phyloP scores from a whole-genome alignment of 1,140 invertebrate genomes.

The Camponotus vicinus region DNA sequence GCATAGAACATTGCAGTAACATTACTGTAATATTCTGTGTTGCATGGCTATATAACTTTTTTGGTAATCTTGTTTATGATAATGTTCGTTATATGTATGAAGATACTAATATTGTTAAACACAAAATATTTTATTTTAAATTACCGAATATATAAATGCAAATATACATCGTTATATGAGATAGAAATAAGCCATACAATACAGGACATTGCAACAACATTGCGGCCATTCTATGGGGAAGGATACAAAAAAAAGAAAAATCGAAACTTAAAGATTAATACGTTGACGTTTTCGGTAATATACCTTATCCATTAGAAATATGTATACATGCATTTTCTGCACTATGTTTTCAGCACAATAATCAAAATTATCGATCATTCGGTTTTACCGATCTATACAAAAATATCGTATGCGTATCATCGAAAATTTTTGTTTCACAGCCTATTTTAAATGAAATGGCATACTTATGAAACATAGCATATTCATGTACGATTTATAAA shows the following conservation, averaged over 20 bases:
- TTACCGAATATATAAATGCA: too few species aligned
- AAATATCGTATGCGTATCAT: conserved; percentile 78
- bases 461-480: conserved; percentile 35
- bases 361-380: conserved; percentile 67
- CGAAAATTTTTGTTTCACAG: conserved; percentile 77
- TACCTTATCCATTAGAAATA: conserved; percentile 38
- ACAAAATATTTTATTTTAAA: background rate
- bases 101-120: background rate
- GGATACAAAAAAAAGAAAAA: background rate
- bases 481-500: background rate
- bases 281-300: background rate
- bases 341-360: conserved; percentile 19
- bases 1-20: too few species aligned
- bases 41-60: too few species aligned
- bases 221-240: too few species aligned
- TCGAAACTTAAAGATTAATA: background rate
- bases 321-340: conserved; percentile 21
- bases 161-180: background rate
- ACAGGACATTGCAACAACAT: too few species aligned
- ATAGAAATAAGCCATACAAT: background rate
- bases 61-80: background rate
- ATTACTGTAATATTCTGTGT: too few species aligned
- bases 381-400: conserved; percentile 75
- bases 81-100: conserved; percentile 64
- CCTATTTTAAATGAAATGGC: conserved; percentile 81